Base-by-base conservation (phyloP, 2,797 vertebrate genomes). In the Crenuchus spilurus region DNA sequence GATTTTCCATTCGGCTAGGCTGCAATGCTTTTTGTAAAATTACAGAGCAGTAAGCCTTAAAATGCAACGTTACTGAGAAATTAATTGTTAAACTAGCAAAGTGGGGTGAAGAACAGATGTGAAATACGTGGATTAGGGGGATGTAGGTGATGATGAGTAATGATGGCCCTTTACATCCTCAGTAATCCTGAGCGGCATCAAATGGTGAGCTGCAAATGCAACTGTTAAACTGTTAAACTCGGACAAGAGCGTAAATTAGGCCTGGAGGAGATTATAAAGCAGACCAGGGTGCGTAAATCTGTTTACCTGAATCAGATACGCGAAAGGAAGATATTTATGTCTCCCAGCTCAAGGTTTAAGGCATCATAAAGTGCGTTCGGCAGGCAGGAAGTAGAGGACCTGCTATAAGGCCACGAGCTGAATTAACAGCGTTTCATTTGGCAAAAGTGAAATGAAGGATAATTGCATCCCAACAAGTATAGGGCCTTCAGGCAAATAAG, bases 221-320 rank as follows among this genome's bases (percentile, higher is more conserved):
- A 33, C 72, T 78, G 79, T 80, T 80, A 76, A 77, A 84, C 41
- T 64, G 74, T 26, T 78, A 11, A 67, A 76, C 62, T 60, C 8
- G 33, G 70, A 77, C 74, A 81, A 57, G 69, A 63, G 37, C 65
- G 49, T 79, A 85, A 85, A 84, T 83, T 70, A 76, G 28, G 55
- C 52, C 52, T 70, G 54, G 24, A 70, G 77, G 74, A 77, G 62
- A 80, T 74, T 58, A 66, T 78, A 72, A 83, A 83, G 39, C 62
- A 68, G 64, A 77, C 76, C 48, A 78, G 57, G 30, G 74, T 64
- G 33, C 20, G 63, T 83, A 81, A 80, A 83, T 80, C 78, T 68
- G 46, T 63, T 66, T 66, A 52, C 44, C 61, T 51, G 54, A 69
- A 71, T 58, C 28, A 54, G 49, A 41, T 31, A 75, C 28, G 28